Conservation (phyloP, 2,113 vertebrate genomes). For the Chinchilla lanigera region DNA sequence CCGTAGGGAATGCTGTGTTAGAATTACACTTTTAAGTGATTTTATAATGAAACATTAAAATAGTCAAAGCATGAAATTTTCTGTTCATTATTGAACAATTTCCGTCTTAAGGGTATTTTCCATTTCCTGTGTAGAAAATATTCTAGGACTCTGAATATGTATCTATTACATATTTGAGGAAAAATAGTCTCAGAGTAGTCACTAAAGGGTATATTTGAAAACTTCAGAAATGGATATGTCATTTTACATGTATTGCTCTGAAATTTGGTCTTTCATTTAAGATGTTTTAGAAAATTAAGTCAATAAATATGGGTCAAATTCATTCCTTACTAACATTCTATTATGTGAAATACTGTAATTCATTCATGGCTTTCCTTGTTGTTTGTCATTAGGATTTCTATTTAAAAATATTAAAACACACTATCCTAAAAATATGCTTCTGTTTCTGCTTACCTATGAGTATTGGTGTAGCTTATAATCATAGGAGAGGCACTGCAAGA, state of each 20-base stretch:
- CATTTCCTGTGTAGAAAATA: constrained; percentile 3
- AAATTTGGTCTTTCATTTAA: constrained; percentile 45
- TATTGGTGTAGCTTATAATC: not conserved
- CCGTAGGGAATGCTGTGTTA: not conserved
- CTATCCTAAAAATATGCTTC: not conserved
- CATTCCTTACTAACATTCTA: not conserved
- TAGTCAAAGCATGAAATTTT: not conserved
- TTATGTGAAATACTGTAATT: not conserved
- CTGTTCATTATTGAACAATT: constrained; percentile 35
- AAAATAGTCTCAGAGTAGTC: not conserved
- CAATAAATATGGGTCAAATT: constrained; percentile 8
- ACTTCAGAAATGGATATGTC: not conserved
- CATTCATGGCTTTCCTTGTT: not conserved
- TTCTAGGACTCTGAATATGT: not conserved
- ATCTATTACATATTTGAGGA: not conserved
- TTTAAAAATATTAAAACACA: constrained; percentile 27
- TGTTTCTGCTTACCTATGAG: not conserved
- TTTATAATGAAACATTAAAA: not conserved
- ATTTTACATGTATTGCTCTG: not conserved
- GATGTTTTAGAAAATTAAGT: not conserved
- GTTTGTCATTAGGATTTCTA: not conserved
- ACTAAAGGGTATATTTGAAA: not conserved
- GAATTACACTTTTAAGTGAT: constrained; percentile 15
- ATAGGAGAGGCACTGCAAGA: not conserved
- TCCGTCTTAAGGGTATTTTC: not conserved